phyloP scores from a whole-genome alignment of 2,888 invertebrate species.

The Amiota communis region DNA sequence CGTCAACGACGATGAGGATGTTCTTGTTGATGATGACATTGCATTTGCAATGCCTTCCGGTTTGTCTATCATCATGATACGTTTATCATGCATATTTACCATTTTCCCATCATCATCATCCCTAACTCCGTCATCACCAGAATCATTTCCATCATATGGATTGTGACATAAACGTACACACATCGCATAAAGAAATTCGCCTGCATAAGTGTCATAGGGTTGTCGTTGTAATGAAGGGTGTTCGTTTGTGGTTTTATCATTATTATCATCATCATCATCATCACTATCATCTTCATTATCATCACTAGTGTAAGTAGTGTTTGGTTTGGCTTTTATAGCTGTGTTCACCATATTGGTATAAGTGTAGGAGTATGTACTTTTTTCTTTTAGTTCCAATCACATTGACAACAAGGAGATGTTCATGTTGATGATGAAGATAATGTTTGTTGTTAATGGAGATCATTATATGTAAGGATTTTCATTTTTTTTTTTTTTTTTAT shows the following conservation, averaged over 20 bases:
- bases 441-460: constrained; percentile 27
- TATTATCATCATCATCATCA: not conserved
- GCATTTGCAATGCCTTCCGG: constrained; percentile 3
- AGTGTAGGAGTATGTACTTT: no score
- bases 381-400: no score
- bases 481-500: constrained; percentile 42
- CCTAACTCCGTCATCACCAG: not conserved
- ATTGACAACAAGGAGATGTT: not conserved
- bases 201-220: constrained; percentile 54
- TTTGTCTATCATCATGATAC: not conserved
- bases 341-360: no score
- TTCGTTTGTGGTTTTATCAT: constrained; percentile 7
- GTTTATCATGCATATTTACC: constrained; percentile 53
- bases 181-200: constrained; percentile 60
- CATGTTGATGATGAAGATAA: constrained; percentile 20
- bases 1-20: not conserved
- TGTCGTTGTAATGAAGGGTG: not conserved
- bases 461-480: not conserved
- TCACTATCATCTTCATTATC: not conserved
- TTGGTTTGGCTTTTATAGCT: no score
- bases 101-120: constrained; percentile 44
- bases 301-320: not conserved
- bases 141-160: constrained; percentile 30
- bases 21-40: not conserved
- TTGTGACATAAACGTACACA: constrained; percentile 53